Evolutionary conservation across 2,113 vertebrate genomes (phyloP).

Genomic region (Toxostoma redivivum): DNA sequence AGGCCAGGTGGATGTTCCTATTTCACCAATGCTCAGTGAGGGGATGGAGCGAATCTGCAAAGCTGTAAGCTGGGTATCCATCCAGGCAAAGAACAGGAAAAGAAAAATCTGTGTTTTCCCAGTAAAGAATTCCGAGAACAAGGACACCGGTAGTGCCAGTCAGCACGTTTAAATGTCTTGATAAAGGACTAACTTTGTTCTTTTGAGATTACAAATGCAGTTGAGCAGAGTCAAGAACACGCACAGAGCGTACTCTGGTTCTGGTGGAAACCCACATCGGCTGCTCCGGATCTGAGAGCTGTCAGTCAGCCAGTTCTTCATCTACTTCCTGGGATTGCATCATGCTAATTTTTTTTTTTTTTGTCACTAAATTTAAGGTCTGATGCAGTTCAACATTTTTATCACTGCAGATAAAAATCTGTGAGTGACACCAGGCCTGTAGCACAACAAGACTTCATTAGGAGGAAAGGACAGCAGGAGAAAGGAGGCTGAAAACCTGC

Average conservation of each 20-base stretch:
- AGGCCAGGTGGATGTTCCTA: background rate
- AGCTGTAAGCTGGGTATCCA: background rate
- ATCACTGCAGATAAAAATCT: conserved; percentile 50
- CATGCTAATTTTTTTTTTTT: background rate
- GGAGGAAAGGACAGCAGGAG: background rate
- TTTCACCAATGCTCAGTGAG: background rate
- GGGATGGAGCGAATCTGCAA: background rate
- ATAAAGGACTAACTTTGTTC: background rate
- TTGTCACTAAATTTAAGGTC: conserved; percentile 60
- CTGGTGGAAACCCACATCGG: background rate
- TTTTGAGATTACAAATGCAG: background rate
- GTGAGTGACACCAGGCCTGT: background rate
- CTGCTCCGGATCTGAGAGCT: background rate
- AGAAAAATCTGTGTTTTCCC: background rate
- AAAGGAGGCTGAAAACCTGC: background rate
- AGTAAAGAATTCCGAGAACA: background rate
- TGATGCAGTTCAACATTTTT: conserved; percentile 54
- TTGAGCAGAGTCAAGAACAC: background rate
- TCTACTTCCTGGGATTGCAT: conserved; percentile 59
- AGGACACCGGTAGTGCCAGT: background rate
- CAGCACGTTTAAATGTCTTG: background rate
- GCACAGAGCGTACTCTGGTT: background rate
- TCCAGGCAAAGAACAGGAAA: background rate
- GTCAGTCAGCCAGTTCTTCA: conserved; percentile 35
- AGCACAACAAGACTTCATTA: background rate